Evolutionary conservation across 2,888 invertebrate genomes (phyloP), one percentile per base, ranked within the genome.

Genomic region (Atherix ibis): DNA sequence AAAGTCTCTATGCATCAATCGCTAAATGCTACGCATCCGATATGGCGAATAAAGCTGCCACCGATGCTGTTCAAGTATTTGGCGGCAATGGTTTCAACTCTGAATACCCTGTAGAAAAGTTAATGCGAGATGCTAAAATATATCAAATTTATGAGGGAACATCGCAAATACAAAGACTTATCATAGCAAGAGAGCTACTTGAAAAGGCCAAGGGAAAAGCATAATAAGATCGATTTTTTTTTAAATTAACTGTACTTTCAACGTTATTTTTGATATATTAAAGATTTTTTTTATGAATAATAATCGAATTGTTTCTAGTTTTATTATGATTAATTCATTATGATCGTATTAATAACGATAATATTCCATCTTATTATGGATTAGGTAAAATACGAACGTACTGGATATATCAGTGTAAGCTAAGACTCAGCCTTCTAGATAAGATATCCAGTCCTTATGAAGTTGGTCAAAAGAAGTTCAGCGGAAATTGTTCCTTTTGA

Each of bases 111-210:
- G 92, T 89, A 0, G 92, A 94, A 58, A 94, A 94, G 53, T 66
- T 94, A 38, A 91, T 92, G 89, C 67, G 94, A 40, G 94, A 94
- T 60, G 92, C 92, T 13, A 94, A 94, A 60, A 92, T 94, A 48
- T 92, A 78, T 62, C 88, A 89, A 62, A 94, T 94, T 47, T 92
- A 92, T 52, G 91, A 92, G 58, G 92, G 92, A 39, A 92, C 91
- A 2, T 72, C 87, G 2, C 88, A 94, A 61, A 91, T 94, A 50
- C 92, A 94, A 60, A 68, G 88, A 44, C 55, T 91, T 29, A 87
- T 94, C 46, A 83, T 94, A 48, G 80, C 87, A 0, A 70, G 81
- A 42, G 68, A 71, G 42, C 46, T 79, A 14, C 49, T 76, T 15
- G 64, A 62, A 3, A 62, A 56, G 24, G 70, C 72, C 8, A 65